Base-by-base conservation (phyloP, 2,113 vertebrate genomes). In the Ciconia boyciana region DNA sequence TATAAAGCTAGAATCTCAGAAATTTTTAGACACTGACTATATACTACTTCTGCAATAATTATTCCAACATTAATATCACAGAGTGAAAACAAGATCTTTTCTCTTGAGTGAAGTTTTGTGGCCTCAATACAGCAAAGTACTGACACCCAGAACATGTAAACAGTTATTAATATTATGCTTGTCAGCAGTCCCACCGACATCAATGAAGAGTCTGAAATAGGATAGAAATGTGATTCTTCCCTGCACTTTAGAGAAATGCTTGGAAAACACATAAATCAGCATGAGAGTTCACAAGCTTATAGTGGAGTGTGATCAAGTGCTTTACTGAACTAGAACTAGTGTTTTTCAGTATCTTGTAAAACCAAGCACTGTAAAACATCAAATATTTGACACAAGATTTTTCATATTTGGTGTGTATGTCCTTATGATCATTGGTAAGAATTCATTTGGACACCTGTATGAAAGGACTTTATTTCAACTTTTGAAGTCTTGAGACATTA, bases 191-290 rank as follows among this genome's bases (percentile, higher is more conserved):
- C 44, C 18, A 49, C 46, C 5, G 6, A 81, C 31, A 87, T 57
- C 70, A 78, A 21, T 26, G 46, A 55, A 48, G 22, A 69, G 26
- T 70, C 41, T 70, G 55, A 74, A 94, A 78, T 10, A 44, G 24
- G 72, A 49, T 12, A 61, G 65, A 90, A 92, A 70, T 54, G 34
- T 41, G 43, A 44, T 84, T 92, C 36, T 90, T 81, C 36, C 51
- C 64, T 58, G 31, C 21, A 36, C 65, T 78, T 91, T 10, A 39
- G 43, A 85, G 61, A 68, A 88, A 83, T 44, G 21, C 18, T 75
- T 64, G 52, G 32, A 62, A 85, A 95, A 90, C 39, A 82, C 43
- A 83, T 88, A 92, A 94, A 92, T 92, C 65, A 93, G 48, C 18
- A 36, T 49, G 57, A 88, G n/a, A 10, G 32, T 72, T 94, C 48